Evolutionary conservation across 37 sponge, comb jelly and placozoan genomes (phyloP).

Genomic region (Ianthella basta): DNA sequence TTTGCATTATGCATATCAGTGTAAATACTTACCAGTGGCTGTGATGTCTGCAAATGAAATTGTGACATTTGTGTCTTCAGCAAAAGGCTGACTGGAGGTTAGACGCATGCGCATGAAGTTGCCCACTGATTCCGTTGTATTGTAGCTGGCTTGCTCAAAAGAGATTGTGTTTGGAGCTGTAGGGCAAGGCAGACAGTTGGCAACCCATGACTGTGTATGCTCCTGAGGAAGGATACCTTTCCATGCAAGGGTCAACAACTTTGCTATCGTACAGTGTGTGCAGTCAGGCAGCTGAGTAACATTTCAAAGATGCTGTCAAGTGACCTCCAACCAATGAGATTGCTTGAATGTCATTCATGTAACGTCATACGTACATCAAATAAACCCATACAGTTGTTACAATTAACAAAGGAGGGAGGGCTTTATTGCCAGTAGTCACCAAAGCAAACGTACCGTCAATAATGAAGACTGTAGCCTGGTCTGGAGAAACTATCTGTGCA

Average conservation of each 20-base stretch:
- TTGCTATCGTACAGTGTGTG: too few species aligned
- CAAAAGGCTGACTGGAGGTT: not conserved
- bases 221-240: too few species aligned
- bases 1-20: too few species aligned
- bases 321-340: not conserved
- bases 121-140: not conserved
- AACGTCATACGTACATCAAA: too few species aligned
- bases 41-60: slow-evolving; percentile 14
- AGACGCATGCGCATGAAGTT: not conserved
- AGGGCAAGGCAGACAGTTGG: not conserved
- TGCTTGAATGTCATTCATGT: too few species aligned
- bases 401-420: too few species aligned
- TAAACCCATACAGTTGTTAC: too few species aligned
- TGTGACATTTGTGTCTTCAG: slow-evolving; percentile 11
- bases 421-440: too few species aligned
- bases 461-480: not conserved
- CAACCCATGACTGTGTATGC: too few species aligned
- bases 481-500: not conserved
- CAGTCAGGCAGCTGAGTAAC: not conserved
- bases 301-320: not conserved
- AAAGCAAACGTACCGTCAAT: not conserved
- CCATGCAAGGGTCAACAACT: too few species aligned
- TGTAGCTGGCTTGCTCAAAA: slow-evolving; percentile 1
- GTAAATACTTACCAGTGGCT: not conserved
- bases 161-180: not conserved